Evolutionary conservation across 2,113 vertebrate species (phyloP).

Genomic region (Hemibagrus wyckioides): DNA sequence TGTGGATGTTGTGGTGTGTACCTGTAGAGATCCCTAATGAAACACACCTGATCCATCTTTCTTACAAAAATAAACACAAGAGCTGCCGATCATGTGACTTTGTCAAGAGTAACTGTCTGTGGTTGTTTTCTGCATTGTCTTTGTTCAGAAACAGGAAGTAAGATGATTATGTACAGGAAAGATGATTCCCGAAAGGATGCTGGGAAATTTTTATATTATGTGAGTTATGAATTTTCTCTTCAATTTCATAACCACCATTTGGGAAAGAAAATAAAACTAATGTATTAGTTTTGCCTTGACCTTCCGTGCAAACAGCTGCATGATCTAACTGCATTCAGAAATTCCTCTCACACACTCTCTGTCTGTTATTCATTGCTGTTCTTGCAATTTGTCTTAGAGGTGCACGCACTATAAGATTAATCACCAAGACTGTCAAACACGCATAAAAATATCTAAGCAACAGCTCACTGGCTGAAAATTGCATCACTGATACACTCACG

Average conservation of each 20-base stretch:
- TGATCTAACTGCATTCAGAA: neutral
- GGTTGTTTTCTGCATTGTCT: neutral
- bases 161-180: neutral
- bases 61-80: neutral
- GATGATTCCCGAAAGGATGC: neutral
- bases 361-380: neutral
- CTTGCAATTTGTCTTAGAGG: neutral
- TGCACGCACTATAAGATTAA: neutral
- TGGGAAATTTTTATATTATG: neutral
- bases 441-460: neutral
- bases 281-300: neutral
- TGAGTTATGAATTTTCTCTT: neutral
- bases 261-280: neutral
- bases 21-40: neutral
- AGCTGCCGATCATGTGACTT: neutral
- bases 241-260: neutral
- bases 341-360: neutral
- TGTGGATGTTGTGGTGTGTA: neutral
- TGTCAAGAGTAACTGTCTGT: neutral
- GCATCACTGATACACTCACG: neutral
- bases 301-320: neutral
- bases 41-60: neutral
- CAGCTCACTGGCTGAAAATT: neutral
- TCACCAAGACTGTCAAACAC: neutral
- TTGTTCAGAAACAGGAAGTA: neutral